A percentile compares a stretch with the other conserved stretches of the same genome.
phyloP scores from a whole-genome alignment of 2,888 invertebrate genomes.

The Nomada fabriciana region DNA sequence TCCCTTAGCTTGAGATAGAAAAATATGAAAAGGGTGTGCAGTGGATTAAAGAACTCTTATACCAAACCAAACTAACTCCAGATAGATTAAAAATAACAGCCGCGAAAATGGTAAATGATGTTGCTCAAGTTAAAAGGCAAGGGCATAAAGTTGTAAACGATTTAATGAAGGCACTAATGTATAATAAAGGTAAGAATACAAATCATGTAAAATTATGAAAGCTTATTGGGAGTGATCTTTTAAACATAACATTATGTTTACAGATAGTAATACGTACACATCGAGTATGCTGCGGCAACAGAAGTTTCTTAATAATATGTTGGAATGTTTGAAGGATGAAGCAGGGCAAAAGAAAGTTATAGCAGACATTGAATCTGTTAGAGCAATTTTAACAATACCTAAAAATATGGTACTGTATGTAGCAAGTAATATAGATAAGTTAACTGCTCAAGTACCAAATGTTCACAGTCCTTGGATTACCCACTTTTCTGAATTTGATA shows the following conservation, averaged over 20 bases:
- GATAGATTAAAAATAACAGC: conserved; percentile 92
- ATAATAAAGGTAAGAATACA: conserved; percentile 85
- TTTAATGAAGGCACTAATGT: conserved; percentile 87
- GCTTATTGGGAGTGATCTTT: background rate
- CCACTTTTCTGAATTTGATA: conserved; percentile 80
- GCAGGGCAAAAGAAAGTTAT: conserved; percentile 85
- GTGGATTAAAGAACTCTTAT: conserved; percentile 92
- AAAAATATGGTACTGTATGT: conserved; percentile 90
- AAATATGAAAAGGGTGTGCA: conserved; percentile 91
- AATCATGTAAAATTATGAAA: background rate
- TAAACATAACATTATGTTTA: conserved; percentile 22
- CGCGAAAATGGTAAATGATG: conserved; percentile 92
- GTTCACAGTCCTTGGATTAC: conserved; percentile 86
- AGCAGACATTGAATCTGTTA: conserved; percentile 85
- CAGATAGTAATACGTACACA: conserved; percentile 90
- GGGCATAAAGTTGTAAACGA: conserved; percentile 89
- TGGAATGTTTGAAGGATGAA: conserved; percentile 86
- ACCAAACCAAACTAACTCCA: conserved; percentile 89
- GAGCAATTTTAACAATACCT: conserved; percentile 87
- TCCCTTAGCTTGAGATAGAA: conserved; percentile 89
- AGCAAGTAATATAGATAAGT: conserved; percentile 89
- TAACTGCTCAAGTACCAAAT: conserved; percentile 85
- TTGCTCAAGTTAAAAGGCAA: conserved; percentile 90
- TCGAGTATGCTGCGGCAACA: conserved; percentile 91
- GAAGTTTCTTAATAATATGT: conserved; percentile 89